Percentiles rank a stretch among this genome's conserved stretches.
These are phyloP conservation scores for Podarcis lilfordi DNA, from an alignment of 2,797 vertebrate species.

Conservation along the genomic window DNA sequence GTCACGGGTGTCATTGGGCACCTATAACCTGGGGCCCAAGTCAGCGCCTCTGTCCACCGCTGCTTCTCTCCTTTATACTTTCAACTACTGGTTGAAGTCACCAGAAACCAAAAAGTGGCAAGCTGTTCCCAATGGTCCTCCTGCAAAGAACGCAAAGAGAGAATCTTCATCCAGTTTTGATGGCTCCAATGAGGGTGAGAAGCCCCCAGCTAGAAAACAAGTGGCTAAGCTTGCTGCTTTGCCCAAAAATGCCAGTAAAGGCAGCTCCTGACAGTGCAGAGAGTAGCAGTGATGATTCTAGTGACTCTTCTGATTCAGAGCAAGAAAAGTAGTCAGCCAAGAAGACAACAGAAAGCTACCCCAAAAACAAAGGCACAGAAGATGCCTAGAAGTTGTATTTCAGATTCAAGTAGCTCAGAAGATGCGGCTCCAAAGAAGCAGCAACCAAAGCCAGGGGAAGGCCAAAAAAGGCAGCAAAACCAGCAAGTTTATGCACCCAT, in stretches of 20 bases:
- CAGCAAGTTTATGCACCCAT: not conserved
- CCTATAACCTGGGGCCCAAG: too few relatives aligned
- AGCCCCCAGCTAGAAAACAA: constrained; percentile 77
- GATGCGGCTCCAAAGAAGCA: too few relatives aligned
- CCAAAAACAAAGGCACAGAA: too few relatives aligned
- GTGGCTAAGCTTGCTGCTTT: constrained; percentile 68
- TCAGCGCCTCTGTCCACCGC: too few relatives aligned
- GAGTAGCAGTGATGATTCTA: constrained; percentile 88
- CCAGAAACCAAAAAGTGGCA: constrained; percentile 67
- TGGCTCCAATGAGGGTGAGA: constrained; percentile 73
- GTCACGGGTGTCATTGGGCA: too few relatives aligned
- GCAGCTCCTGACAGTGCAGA: constrained; percentile 47
- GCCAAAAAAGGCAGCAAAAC: too few relatives aligned
- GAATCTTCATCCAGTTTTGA: not conserved
- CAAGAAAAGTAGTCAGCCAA: constrained; percentile 71
- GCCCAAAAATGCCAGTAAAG: constrained; percentile 73
- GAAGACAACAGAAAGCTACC: constrained; percentile 63
- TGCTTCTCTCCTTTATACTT: too few relatives aligned
- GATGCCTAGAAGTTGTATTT: too few relatives aligned
- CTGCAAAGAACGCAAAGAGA: constrained; percentile 80
- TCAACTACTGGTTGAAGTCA: constrained; percentile 77
- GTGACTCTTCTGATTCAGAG: constrained; percentile 84
- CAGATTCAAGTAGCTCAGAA: too few relatives aligned
- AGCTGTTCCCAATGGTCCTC: constrained; percentile 65
- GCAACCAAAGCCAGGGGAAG: too few relatives aligned